phyloP scores from a whole-genome alignment of 1,140 invertebrate species.

The Drosophila serrata region DNA sequence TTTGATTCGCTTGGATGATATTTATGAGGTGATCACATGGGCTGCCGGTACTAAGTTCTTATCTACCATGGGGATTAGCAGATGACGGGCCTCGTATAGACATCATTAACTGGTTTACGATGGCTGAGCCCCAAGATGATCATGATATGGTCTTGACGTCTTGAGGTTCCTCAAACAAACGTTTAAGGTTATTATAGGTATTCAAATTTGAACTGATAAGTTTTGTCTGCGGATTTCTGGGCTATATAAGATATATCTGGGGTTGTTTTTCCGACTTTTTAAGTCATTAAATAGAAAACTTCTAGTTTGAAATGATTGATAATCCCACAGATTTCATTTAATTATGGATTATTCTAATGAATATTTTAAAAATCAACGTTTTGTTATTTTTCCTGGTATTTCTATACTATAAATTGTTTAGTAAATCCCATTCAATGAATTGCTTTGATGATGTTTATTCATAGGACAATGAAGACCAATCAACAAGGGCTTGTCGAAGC shows the following conservation, averaged over 20 bases:
- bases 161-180: conserved; percentile 23
- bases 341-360: background rate
- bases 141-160: conserved; percentile 34
- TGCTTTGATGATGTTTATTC: conserved; percentile 16
- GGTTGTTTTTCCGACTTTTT: background rate
- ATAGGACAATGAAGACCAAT: conserved; percentile 17
- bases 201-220: conserved; percentile 9
- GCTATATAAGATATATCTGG: background rate
- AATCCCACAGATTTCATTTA: background rate
- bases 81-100: conserved; percentile 47
- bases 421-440: conserved; percentile 18
- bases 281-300: background rate
- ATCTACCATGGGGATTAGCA: conserved; percentile 16
- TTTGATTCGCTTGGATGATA: conserved; percentile 31
- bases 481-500: conserved; percentile 20
- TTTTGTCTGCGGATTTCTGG: conserved; percentile 9
- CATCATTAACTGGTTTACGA: conserved; percentile 68
- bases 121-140: conserved; percentile 18
- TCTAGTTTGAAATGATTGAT: conserved; percentile 7
- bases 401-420: background rate
- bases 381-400: conserved; percentile 16
- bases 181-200: conserved; percentile 8
- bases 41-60: conserved; percentile 11
- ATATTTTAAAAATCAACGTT: background rate
- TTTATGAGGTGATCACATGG: conserved; percentile 45